A percentile compares a stretch with the other conserved stretches of the same genome.
Evolutionary conservation across 2,797 vertebrate genomes (phyloP).

Genomic region (Sphaeramia orbicularis): DNA sequence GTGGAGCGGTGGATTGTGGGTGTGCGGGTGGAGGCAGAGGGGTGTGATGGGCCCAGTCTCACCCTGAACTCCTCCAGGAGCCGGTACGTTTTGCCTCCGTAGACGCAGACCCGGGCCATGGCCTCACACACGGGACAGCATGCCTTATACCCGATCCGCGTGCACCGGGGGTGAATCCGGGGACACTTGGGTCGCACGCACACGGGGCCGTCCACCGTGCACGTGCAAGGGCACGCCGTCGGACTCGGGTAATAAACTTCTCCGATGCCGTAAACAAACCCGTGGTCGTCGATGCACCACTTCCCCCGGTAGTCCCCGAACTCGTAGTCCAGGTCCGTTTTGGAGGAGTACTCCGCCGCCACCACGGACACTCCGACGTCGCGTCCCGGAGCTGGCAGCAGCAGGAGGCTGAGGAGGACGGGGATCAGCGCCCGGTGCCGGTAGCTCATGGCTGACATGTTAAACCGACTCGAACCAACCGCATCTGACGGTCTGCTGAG

Average conservation of each 20-base stretch:
- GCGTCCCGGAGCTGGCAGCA: slow-evolving; percentile 27
- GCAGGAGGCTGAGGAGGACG: slow-evolving; percentile 51
- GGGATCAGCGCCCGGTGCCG: slow-evolving; percentile 45
- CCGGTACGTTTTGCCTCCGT: slow-evolving; percentile 82
- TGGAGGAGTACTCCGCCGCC: slow-evolving; percentile 75
- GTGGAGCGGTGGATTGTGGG: not conserved
- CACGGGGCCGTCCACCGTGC: slow-evolving; percentile 84
- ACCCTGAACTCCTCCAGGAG: slow-evolving; percentile 87
- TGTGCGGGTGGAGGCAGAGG: not conserved
- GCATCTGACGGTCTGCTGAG: too few species aligned
- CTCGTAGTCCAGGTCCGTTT: slow-evolving; percentile 79
- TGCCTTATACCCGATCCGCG: slow-evolving; percentile 77
- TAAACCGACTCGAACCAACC: too few species aligned
- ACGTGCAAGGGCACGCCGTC: slow-evolving; percentile 85
- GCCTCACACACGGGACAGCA: slow-evolving; percentile 87
- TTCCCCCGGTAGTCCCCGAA: slow-evolving; percentile 86
- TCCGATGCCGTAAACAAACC: slow-evolving; percentile 84
- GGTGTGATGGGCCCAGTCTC: slow-evolving; percentile 45
- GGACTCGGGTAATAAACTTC: slow-evolving; percentile 82
- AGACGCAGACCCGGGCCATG: slow-evolving; percentile 81
- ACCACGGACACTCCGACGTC: slow-evolving; percentile 1
- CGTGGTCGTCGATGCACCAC: slow-evolving; percentile 86
- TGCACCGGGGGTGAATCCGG: slow-evolving; percentile 84
- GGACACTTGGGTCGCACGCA: slow-evolving; percentile 84
- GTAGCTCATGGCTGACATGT: slow-evolving; percentile 65